These are phyloP conservation scores for Poeciliopsis presidionis DNA, from an alignment of 2,797 vertebrate species.

Conservation along the genomic window DNA sequence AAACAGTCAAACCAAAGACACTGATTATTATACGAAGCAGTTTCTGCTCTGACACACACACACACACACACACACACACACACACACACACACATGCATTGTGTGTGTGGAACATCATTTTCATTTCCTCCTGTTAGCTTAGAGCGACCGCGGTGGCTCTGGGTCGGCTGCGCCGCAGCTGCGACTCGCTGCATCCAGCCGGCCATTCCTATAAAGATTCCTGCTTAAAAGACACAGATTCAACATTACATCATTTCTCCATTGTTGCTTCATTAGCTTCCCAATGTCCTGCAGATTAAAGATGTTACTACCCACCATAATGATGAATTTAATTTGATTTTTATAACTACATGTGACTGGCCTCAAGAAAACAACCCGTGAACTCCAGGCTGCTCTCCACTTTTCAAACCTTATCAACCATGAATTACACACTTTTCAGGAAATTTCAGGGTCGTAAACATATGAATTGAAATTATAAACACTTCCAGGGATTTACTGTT, in stretches of 20 bases:
- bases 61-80: too few relatives aligned
- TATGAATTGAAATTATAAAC: not conserved
- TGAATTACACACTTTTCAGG: not conserved
- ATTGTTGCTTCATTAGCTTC: not conserved
- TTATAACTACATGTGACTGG: not conserved
- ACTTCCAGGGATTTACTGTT: not conserved
- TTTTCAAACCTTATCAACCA: not conserved
- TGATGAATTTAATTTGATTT: not conserved
- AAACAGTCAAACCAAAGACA: not conserved
- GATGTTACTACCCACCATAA: not conserved
- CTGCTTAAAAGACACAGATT: not conserved
- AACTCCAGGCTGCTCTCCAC: not conserved
- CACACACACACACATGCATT: not conserved
- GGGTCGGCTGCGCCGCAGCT: not conserved
- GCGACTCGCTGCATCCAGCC: not conserved
- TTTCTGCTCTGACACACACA: not conserved
- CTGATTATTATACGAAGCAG: not conserved
- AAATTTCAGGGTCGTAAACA: not conserved
- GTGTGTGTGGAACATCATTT: not conserved
- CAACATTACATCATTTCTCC: not conserved
- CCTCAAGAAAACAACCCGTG: not conserved
- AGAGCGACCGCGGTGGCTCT: not conserved
- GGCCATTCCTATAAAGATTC: not conserved
- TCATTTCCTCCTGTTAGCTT: not conserved
- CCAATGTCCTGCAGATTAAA: not conserved